A percentile compares a stretch with the other conserved stretches of the same genome.
Evolutionary conservation across 2,888 invertebrate species (phyloP).

Genomic region (Agrilus biguttatus): DNA sequence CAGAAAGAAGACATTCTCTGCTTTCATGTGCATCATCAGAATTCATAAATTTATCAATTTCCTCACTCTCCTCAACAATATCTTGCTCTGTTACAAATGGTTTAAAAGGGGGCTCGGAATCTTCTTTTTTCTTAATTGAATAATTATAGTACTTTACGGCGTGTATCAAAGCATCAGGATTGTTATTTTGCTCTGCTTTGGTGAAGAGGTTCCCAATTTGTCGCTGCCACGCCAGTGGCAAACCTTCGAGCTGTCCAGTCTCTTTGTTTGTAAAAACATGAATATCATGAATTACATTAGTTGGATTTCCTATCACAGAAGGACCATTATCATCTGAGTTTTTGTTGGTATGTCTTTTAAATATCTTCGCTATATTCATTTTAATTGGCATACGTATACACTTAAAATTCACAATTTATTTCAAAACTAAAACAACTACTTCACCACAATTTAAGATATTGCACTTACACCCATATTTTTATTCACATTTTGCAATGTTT

Average conservation of each 20-base stretch:
- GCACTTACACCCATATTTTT: too few relatives aligned
- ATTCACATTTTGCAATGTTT: too few relatives aligned
- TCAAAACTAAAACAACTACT: too few relatives aligned
- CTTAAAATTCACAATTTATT: neutral
- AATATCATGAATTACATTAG: slow-evolving; percentile 71
- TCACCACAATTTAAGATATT: too few relatives aligned
- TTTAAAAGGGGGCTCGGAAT: slow-evolving; percentile 49
- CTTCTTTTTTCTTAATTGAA: slow-evolving; percentile 67
- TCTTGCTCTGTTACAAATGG: slow-evolving; percentile 68
- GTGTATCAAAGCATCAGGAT: slow-evolving; percentile 80
- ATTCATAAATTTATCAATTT: slow-evolving; percentile 62
- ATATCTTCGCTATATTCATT: slow-evolving; percentile 13
- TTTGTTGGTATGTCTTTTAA: slow-evolving; percentile 15
- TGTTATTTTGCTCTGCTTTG: slow-evolving; percentile 73
- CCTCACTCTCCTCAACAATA: slow-evolving; percentile 70
- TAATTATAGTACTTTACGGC: slow-evolving; percentile 85
- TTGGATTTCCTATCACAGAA: slow-evolving; percentile 67
- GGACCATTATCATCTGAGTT: slow-evolving; percentile 36
- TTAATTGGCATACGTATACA: neutral
- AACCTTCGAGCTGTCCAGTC: slow-evolving; percentile 72
- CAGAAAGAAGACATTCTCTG: slow-evolving; percentile 25
- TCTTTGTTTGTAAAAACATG: slow-evolving; percentile 74
- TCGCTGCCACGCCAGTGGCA: slow-evolving; percentile 71
- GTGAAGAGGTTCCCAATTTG: slow-evolving; percentile 73
- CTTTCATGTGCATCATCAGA: slow-evolving; percentile 59